A percentile compares a stretch with the other conserved stretches of the same genome.
Conservation (phyloP, 2,888 invertebrate species). For the Acronicta psi region DNA sequence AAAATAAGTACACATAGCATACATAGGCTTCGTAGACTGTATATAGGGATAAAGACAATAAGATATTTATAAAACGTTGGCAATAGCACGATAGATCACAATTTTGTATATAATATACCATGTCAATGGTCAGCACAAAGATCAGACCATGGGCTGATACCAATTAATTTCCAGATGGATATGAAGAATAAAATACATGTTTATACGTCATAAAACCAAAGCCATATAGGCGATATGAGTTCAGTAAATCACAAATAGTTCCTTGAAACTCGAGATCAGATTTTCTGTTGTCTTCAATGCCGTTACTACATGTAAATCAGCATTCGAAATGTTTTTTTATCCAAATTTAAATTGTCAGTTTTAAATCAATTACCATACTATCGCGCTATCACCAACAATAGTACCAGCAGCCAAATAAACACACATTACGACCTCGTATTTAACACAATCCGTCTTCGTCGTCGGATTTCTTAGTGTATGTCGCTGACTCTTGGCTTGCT, state of each 20-base stretch:
- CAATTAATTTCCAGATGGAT: too few relatives aligned
- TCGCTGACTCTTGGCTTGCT: constrained; percentile 32
- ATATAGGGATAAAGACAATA: neutral
- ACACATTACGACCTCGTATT: neutral
- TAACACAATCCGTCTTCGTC: constrained; percentile 68
- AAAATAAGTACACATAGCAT: neutral
- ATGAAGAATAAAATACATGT: too few relatives aligned
- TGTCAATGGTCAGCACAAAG: too few relatives aligned
- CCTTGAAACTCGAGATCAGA: too few relatives aligned
- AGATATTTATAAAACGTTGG: neutral
- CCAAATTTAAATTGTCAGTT: neutral
- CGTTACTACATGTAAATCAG: too few relatives aligned
- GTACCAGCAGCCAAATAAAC: constrained; percentile 15
- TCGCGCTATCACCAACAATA: constrained; percentile 16
- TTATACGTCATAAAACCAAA: too few relatives aligned
- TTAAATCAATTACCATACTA: neutral
- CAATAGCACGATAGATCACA: neutral
- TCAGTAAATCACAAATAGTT: too few relatives aligned
- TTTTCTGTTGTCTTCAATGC: too few relatives aligned
- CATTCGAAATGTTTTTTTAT: too few relatives aligned
- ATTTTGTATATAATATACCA: too few relatives aligned
- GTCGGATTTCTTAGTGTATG: constrained; percentile 56
- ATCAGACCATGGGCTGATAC: too few relatives aligned
- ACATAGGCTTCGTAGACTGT: neutral
- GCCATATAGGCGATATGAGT: too few relatives aligned